phyloP scores from a whole-genome alignment of 2,888 invertebrate genomes.

The Xestoiulus laeticollis region DNA sequence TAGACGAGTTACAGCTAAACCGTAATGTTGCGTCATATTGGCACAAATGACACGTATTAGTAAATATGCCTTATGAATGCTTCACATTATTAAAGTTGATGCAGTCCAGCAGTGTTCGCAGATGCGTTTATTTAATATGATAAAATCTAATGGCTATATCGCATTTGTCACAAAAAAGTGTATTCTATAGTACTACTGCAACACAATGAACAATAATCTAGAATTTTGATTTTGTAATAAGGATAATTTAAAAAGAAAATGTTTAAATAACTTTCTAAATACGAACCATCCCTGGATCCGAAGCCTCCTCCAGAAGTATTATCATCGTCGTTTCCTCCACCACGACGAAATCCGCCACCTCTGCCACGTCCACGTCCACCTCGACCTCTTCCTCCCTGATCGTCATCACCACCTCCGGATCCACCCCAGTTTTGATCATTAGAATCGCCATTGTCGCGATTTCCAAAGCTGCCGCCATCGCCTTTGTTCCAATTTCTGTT shows the following conservation, averaged over 20 bases:
- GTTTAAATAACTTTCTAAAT: not conserved
- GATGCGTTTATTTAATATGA: too few species aligned
- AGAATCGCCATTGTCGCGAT: constrained; percentile 42
- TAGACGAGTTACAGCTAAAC: too few species aligned
- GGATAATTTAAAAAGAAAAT: not conserved
- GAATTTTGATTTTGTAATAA: too few species aligned
- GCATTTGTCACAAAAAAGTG: too few species aligned
- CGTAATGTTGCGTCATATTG: too few species aligned
- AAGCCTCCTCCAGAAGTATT: constrained; percentile 38
- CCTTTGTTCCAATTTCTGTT: constrained; percentile 51
- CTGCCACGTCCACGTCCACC: constrained; percentile 1
- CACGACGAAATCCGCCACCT: constrained; percentile 16
- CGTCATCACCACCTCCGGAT: not conserved
- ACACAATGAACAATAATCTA: too few species aligned
- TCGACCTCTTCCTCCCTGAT: not conserved
- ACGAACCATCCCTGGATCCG: not conserved
- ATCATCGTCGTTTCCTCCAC: not conserved
- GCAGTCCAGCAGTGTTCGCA: too few species aligned
- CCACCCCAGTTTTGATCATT: not conserved
- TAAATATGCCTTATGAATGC: too few species aligned
- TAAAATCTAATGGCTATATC: too few species aligned
- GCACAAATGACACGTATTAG: too few species aligned
- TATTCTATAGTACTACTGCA: too few species aligned
- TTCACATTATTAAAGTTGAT: too few species aligned
- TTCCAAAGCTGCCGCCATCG: constrained; percentile 48